A percentile compares a stretch with the other conserved stretches of the same genome.
These are phyloP conservation scores for Amphiura filiformis DNA, from an alignment of 35 echinoderm and acorn worm genomes.

Conservation along the genomic window DNA sequence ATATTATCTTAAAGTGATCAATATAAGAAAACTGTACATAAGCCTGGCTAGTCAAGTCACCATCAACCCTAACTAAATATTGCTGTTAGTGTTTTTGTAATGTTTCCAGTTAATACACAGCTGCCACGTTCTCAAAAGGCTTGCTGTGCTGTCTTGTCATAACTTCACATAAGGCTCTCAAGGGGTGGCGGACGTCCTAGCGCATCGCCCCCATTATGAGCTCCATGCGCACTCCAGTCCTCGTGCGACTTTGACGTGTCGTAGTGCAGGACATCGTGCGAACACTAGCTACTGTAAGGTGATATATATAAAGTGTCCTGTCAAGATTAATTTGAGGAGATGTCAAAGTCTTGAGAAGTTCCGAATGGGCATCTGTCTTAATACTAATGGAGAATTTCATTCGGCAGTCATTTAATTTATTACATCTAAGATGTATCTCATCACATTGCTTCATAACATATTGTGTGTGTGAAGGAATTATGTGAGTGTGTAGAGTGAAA, in stretches of 20 bases:
- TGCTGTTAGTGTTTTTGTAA: neutral
- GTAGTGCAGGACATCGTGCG: neutral
- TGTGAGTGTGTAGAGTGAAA: neutral
- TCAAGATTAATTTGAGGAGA: neutral
- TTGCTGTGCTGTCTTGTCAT: neutral
- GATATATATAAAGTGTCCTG: neutral
- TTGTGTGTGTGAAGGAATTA: neutral
- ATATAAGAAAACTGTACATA: neutral
- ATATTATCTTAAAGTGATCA: neutral
- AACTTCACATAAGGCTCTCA: neutral
- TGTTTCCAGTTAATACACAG: slow-evolving; percentile 4
- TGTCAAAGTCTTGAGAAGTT: neutral
- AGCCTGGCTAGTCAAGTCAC: neutral
- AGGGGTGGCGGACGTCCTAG: neutral
- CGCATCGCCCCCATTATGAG: slow-evolving; percentile 1
- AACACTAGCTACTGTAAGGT: neutral
- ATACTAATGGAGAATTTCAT: neutral
- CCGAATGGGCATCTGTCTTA: neutral
- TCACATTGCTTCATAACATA: neutral
- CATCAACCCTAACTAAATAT: neutral
- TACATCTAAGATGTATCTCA: neutral
- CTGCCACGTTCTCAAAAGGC: neutral
- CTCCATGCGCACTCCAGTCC: too few relatives aligned
- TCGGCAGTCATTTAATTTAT: slow-evolving; percentile 1
- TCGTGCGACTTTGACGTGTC: neutral